Conservation (phyloP, 2,113 vertebrate species). For the Rhea pennata region DNA sequence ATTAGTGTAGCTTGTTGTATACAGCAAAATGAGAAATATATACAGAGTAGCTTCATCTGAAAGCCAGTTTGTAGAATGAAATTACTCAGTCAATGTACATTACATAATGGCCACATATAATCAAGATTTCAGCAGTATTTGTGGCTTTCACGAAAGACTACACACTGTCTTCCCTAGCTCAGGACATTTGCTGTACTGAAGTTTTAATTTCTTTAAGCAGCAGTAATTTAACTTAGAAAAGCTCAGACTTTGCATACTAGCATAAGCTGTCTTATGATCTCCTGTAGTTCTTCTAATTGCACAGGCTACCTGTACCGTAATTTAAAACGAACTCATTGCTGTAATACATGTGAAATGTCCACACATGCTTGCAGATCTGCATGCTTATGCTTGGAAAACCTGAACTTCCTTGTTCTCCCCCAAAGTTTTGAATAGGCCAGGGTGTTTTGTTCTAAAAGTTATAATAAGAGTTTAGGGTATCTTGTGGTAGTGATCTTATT, state of each 20-base stretch:
- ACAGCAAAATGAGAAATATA: background rate
- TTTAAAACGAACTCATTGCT: background rate
- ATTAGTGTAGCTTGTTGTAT: background rate
- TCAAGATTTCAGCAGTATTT: fast-evolving
- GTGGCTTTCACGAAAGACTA: background rate
- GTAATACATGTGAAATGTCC: too few species aligned
- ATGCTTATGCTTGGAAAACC: background rate
- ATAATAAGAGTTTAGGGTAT: background rate
- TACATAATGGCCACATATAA: background rate
- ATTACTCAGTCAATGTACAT: background rate
- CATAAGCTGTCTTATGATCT: background rate
- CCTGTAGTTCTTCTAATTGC: background rate
- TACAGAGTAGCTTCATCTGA: background rate
- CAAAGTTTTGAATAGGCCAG: background rate
- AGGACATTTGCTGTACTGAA: background rate
- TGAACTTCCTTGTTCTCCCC: too few species aligned
- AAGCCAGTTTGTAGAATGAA: background rate
- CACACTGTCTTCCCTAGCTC: background rate
- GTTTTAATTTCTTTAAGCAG: background rate
- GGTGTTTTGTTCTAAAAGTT: background rate
- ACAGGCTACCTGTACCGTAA: background rate
- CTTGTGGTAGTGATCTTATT: background rate
- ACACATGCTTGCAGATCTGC: background rate
- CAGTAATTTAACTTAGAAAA: background rate
- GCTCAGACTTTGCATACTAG: background rate